phyloP scores from a whole-genome alignment of 2,888 invertebrate species.

The Eupithecia abbreviata region DNA sequence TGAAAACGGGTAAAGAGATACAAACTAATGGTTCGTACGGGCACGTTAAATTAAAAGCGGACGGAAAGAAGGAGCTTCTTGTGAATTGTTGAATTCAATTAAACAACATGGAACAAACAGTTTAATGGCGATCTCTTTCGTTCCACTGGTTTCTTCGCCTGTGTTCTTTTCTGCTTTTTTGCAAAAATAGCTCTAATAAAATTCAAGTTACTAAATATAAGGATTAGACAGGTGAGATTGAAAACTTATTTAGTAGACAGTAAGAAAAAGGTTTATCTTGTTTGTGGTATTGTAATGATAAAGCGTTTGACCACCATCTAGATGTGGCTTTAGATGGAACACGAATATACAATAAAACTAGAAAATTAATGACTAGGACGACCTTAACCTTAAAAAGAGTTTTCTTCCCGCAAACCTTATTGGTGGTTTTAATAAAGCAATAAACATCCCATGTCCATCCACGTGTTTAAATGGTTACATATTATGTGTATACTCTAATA shows the following conservation, averaged over 20 bases:
- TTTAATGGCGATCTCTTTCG: slow-evolving; percentile 18
- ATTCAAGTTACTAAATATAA: neutral
- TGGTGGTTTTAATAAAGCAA: no score
- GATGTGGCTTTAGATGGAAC: no score
- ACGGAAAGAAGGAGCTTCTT: slow-evolving; percentile 39
- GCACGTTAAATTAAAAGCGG: slow-evolving; percentile 48
- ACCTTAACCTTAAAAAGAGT: no score
- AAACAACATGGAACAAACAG: slow-evolving; percentile 19
- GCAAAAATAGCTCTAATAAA: neutral
- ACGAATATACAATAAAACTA: no score
- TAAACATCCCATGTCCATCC: no score
- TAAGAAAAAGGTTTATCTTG: neutral
- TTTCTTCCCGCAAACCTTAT: no score
- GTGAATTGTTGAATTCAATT: slow-evolving; percentile 33
- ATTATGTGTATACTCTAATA: no score
- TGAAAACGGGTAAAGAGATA: slow-evolving; percentile 61
- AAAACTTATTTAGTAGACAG: neutral
- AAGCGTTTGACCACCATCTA: no score
- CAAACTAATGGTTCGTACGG: slow-evolving; percentile 55
- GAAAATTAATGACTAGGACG: no score
- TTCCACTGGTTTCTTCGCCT: slow-evolving; percentile 7
- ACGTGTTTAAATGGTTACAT: no score
- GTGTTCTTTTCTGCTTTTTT: neutral
- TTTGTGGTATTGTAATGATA: no score
- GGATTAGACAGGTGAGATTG: neutral